Evolutionary conservation across 2,888 invertebrate species (phyloP).

Genomic region (Phalangium opilio): DNA sequence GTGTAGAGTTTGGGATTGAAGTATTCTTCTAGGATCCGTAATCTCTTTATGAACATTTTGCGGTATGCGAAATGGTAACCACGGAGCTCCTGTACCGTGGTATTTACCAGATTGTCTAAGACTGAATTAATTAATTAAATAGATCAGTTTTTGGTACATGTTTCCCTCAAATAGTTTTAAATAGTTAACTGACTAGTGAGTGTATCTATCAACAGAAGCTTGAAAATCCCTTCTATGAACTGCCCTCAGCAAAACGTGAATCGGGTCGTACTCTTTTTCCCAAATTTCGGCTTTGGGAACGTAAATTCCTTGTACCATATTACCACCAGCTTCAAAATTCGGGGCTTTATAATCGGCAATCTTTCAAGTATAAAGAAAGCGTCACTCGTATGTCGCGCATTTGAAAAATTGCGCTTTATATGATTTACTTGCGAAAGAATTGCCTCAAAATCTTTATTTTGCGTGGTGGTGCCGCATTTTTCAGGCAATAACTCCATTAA

Average conservation of each 20-base stretch:
- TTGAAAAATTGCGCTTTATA: neutral
- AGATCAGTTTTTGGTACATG: too few relatives aligned
- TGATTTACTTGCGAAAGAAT: conserved; percentile 52
- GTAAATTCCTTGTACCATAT: conserved; percentile 64
- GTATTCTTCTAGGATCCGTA: conserved; percentile 47
- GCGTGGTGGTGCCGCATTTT: conserved; percentile 68
- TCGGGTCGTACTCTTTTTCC: conserved; percentile 83
- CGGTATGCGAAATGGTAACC: conserved; percentile 69
- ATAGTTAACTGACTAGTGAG: conserved; percentile 53
- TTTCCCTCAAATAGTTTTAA: too few relatives aligned
- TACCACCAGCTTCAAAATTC: conserved; percentile 60
- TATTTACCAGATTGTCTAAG: conserved; percentile 45
- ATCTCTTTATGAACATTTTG: conserved; percentile 38
- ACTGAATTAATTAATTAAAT: conserved; percentile 26
- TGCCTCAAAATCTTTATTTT: conserved; percentile 64
- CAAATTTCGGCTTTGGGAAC: conserved; percentile 60
- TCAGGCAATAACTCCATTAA: conserved; percentile 91
- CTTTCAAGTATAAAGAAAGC: conserved; percentile 30
- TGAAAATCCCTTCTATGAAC: conserved; percentile 87
- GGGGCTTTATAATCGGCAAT: conserved; percentile 75
- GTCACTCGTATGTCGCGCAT: neutral
- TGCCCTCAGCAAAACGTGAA: conserved; percentile 76
- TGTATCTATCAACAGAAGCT: conserved; percentile 81
- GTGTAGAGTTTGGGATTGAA: conserved; percentile 42
- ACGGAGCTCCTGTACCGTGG: conserved; percentile 36